These are phyloP conservation scores for Drosophila mulleri DNA, from an alignment of 2,888 invertebrate genomes.

Conservation along the genomic window DNA sequence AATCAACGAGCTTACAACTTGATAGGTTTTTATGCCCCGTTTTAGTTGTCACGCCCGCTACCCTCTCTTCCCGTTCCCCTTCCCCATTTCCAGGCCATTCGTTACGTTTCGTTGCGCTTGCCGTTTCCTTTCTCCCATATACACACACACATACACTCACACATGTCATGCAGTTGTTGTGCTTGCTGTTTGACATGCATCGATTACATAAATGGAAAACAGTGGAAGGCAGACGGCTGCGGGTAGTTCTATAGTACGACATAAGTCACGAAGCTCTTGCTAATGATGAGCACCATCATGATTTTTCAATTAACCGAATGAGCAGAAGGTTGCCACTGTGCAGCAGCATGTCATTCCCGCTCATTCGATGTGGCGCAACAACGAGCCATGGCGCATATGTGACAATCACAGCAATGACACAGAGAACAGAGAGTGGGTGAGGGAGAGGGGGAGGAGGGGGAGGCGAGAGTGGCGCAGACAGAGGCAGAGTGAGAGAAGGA, in stretches of 20 bases:
- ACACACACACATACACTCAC: conserved; percentile 30
- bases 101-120: conserved; percentile 35
- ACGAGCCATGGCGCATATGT: conserved; percentile 26
- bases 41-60: conserved; percentile 29
- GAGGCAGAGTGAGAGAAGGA: not conserved
- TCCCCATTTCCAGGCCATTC: conserved; percentile 4
- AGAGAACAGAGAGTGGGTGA: not conserved
- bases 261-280: conserved; percentile 77
- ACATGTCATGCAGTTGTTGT: conserved; percentile 50
- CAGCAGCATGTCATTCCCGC: conserved; percentile 23
- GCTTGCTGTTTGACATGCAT: conserved; percentile 76
- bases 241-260: conserved; percentile 46
- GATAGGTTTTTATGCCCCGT: conserved; percentile 64
- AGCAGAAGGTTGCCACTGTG: conserved; percentile 30
- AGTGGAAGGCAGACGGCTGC: conserved; percentile 1
- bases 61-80: not conserved
- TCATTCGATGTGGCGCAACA: conserved; percentile 18
- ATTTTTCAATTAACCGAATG: conserved; percentile 77
- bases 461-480: too few relatives aligned
- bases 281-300: conserved; percentile 77
- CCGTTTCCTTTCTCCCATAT: conserved; percentile 49
- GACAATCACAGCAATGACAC: conserved; percentile 43
- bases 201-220: conserved; percentile 71
- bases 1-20: conserved; percentile 79
- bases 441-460: not conserved